Base-by-base conservation (phyloP, 2,797 vertebrate genomes). In the Eleutherodactylus coqui region DNA sequence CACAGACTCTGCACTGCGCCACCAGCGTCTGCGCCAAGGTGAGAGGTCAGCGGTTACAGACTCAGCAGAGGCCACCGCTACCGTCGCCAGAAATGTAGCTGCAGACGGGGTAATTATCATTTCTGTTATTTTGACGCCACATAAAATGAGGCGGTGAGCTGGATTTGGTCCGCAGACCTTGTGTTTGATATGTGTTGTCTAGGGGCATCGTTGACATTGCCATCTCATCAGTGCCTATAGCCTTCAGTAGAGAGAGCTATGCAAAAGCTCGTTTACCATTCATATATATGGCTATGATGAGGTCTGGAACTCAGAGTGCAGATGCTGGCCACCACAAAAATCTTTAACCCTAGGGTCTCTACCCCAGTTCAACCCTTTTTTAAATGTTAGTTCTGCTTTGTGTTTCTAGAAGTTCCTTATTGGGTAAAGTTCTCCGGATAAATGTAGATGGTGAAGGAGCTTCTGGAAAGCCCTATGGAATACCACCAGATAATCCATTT, bases 381-480 rank as follows among this genome's bases (percentile, higher is more conserved):
- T 14, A 16, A 32, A 4, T 32, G 4, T 43, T 32, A 1, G 24
- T 38, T n/a, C 21, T n/a, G 11, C 32, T 24, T 77, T 55, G 10
- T 51, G 1, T 64, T 45, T 14, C 11, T 88, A 97, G 96, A 92
- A 96, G 92, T 76, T 91, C 93, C 83, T 91, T 97, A 58, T 53
- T 97, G 90, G 96, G 96, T 1, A 97, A 97, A 91, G 96, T 94
- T 13, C 92, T 97, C 43, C 94, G 95, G 77, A 94, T 96, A 1
- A 93, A 97, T 11, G 94, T 97, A 82, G 93, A 95, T 29, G 78
- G 93, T 21, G 89, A 77, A 7, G 90, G 91, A 72, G 9, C 79
- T 0, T 58, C 88, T 0, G 91, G 92, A 75, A 92, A 85, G 53
- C 91, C 69, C 3, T 97, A 96, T 85, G 45, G 67, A 69, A 93